Base-by-base conservation (phyloP, 2,797 vertebrate species). In the Neopelma chrysocephalum region DNA sequence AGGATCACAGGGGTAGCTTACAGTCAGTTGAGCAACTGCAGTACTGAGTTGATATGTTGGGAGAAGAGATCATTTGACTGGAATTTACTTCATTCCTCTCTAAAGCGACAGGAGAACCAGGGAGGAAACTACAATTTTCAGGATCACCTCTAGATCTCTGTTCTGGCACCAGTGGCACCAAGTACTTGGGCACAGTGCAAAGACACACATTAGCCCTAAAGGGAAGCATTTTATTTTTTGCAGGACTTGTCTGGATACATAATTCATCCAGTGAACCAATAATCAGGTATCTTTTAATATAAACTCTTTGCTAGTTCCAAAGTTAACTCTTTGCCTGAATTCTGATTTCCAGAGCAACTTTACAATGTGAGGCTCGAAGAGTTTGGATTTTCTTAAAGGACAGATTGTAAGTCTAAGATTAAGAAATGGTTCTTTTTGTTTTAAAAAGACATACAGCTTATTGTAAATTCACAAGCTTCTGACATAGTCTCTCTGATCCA, bases 381-480 rank as follows among this genome's bases (percentile, higher is more conserved):
- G 20, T 8, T 61, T 36, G 5, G 42, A 15, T 92, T 88, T 86
- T 90, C 21, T 70, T 64, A 88, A 93, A 83, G 56, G 57, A 51
- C 15, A 81, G 18, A 64, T 32, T 78, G 29, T 51, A 72, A 45
- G 17, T 72, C 70, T 90, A 40, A 68, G 31, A 61, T 81, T 86
- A 93, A 87, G 78, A 93, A 92, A 87, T 51, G 18, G 9, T 69
- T 89, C 57, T 22, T 62, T 43, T 65, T 47, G 43, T 66, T 47
- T 66, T 19, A 45, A 66, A 32, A 48, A 53, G 50, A 72, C 54
- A 76, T 45, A 32, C 0, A 3, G 34, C 27, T 87, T 93, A 85
- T 51, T 85, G 51, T 45, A 94, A 96, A 89, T 85, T 82, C 60
- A 81, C 60, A 75, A 78, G 36, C 34, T 89, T 89, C 84, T 94